Conservation (phyloP, 2,888 invertebrate genomes). For the Acanthoscelides obtectus region DNA sequence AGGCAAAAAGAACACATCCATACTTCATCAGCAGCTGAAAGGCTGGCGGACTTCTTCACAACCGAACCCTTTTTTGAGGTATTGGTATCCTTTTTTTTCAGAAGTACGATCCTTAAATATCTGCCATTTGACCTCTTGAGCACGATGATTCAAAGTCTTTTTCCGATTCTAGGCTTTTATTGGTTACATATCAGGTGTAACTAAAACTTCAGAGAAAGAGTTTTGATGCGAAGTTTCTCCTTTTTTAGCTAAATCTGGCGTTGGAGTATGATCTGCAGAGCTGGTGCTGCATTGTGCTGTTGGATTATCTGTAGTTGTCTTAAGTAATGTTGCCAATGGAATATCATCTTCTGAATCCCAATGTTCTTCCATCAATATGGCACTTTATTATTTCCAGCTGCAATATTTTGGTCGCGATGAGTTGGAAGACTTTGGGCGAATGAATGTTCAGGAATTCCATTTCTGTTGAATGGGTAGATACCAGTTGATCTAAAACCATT, state of each 20-base stretch:
- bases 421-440: neutral
- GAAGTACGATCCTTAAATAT: neutral
- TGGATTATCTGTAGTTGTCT: neutral
- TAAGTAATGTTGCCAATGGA: neutral
- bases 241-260: too few species aligned
- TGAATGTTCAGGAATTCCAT: neutral
- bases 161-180: neutral
- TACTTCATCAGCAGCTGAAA: constrained; percentile 2
- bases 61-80: neutral
- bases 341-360: neutral
- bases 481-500: neutral
- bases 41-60: too few species aligned
- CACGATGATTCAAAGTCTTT: neutral
- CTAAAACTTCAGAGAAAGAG: neutral
- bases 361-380: neutral
- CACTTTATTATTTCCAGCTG: neutral
- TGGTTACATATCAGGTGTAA: neutral
- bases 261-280: too few species aligned
- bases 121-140: neutral
- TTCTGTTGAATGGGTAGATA: neutral
- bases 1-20: constrained; percentile 10
- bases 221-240: neutral
- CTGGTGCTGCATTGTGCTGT: too few species aligned
- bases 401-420: neutral
- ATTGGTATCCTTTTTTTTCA: neutral